Conservation (phyloP, 23 tunicate genomes). For the Clavelina lepadiformis region DNA sequence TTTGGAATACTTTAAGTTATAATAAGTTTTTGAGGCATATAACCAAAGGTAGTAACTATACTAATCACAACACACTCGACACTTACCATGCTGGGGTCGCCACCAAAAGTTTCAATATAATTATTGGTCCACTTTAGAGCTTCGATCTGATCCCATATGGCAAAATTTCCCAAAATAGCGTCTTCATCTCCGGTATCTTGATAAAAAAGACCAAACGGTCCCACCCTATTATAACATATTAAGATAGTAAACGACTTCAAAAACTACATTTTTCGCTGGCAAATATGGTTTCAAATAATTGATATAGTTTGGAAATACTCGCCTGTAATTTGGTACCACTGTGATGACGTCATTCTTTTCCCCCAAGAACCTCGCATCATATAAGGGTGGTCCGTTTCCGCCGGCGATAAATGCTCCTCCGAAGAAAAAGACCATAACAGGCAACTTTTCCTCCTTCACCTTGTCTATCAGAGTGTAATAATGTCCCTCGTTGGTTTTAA, state of each 20-base stretch:
- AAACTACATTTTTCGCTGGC: neutral
- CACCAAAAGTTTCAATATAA: constrained; percentile 49
- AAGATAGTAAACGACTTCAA: neutral
- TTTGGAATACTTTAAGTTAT: too few relatives aligned
- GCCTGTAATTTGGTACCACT: constrained; percentile 61
- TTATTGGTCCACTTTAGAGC: constrained; percentile 54
- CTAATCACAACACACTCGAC: too few relatives aligned
- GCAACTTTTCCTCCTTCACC: neutral
- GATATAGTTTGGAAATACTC: neutral
- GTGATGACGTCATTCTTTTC: constrained; percentile 64
- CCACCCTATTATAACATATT: constrained; percentile 23
- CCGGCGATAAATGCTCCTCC: constrained; percentile 85
- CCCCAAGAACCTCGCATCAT: constrained; percentile 50
- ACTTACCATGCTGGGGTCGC: constrained; percentile 41
- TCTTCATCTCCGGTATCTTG: constrained; percentile 41
- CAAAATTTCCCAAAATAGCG: constrained; percentile 56
- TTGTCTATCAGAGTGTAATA: constrained; percentile 18
- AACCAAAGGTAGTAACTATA: too few relatives aligned
- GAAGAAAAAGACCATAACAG: constrained; percentile 69
- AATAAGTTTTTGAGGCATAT: too few relatives aligned
- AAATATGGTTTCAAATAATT: neutral
- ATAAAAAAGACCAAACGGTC: constrained; percentile 78
- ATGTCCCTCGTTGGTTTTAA: constrained; percentile 24
- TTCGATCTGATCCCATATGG: constrained; percentile 65
- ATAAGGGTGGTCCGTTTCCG: constrained; percentile 44